Evolutionary conservation across 1,140 invertebrate genomes (phyloP), one percentile per base, ranked within the genome.

Genomic region (Pachyrhynchus sulphureomaculatus): DNA sequence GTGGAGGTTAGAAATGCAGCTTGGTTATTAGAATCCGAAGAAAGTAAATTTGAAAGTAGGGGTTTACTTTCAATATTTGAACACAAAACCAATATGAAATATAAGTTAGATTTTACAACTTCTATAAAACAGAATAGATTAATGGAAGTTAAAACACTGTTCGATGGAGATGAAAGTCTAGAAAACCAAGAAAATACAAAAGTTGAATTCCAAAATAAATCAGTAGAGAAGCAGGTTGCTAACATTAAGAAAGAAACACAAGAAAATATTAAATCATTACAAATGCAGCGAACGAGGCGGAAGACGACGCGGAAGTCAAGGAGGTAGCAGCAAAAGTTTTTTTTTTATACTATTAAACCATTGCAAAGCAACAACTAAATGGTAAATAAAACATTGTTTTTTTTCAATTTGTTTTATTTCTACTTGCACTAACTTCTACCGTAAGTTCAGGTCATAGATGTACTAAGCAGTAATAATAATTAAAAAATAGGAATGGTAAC

Each of bases 1-100:
- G 70, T 79, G 4, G 84, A 87, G 68, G 77, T 87, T 1, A 79
- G 82, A 37, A 86, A 85, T 68, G 87, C 88, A 0, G 80, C 83
- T 1, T 88, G 85, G 84, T 67, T 82, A 13, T 68, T 90, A 17
- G 85, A 88, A 67, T 81, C 80, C 0, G 75, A 80, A 10, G 78
- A 81, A 29, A 72, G 60, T 36, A 76, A 74, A 68, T 37, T 24
- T 9, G 75, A 80, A 18, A 72, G 77, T 51, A 82, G 79, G 78
- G 83, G 83, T 3, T 48, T 85, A 0, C 39, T 83, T 0, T 71
- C 75, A 0, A 69, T 84, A 6, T 76, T 83, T 29, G 76, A 78
- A 55, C 75, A 69, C 61, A 77, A 75, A 75, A 17, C 69, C 76
- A 17, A 77, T 80, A 67, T 69, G 72, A 8, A 67, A 79, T 8